Percentiles rank a stretch among this genome's conserved stretches.
Conservation (phyloP, 2,888 invertebrate genomes). For the Chelonus formosanus region DNA sequence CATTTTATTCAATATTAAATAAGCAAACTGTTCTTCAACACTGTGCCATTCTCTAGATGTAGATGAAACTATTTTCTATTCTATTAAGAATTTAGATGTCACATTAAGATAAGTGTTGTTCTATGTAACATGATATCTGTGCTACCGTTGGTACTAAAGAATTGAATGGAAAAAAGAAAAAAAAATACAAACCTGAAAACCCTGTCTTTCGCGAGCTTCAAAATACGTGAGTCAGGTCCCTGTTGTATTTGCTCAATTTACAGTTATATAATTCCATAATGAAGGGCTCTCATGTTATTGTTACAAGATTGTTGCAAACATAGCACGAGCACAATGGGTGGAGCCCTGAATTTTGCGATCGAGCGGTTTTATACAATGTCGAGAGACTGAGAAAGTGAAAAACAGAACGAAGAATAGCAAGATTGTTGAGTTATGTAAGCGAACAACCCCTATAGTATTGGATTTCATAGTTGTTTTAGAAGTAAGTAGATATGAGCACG, state of each 20-base stretch:
- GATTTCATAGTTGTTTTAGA: slow-evolving; percentile 42
- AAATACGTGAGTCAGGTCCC: slow-evolving; percentile 26
- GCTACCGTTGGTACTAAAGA: slow-evolving; percentile 40
- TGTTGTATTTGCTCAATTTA: slow-evolving; percentile 63
- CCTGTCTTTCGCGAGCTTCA: slow-evolving; percentile 5
- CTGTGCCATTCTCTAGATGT: no score
- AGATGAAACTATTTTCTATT: no score
- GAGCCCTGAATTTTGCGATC: slow-evolving; percentile 51
- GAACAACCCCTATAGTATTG: slow-evolving; percentile 42
- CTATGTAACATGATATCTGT: slow-evolving; percentile 53
- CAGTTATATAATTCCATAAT: slow-evolving; percentile 62
- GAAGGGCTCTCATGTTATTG: slow-evolving; percentile 51
- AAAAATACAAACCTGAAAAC: slow-evolving; percentile 52
- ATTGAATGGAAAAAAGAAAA: slow-evolving; percentile 34
- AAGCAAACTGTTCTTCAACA: no score
- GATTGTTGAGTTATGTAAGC: slow-evolving; percentile 5
- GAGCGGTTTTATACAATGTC: slow-evolving; percentile 48
- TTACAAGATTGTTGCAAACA: slow-evolving; percentile 49
- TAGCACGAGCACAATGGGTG: slow-evolving; percentile 38
- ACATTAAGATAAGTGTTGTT: slow-evolving; percentile 56
- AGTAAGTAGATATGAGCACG: slow-evolving; percentile 1
- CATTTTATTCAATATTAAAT: no score
- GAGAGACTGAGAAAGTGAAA: no score
- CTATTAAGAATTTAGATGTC: slow-evolving; percentile 50
- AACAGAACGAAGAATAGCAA: slow-evolving; percentile 16